Percentiles rank a stretch among this genome's conserved stretches.
Conservation (phyloP, 1,140 invertebrate species). For the Conus betulinus region DNA sequence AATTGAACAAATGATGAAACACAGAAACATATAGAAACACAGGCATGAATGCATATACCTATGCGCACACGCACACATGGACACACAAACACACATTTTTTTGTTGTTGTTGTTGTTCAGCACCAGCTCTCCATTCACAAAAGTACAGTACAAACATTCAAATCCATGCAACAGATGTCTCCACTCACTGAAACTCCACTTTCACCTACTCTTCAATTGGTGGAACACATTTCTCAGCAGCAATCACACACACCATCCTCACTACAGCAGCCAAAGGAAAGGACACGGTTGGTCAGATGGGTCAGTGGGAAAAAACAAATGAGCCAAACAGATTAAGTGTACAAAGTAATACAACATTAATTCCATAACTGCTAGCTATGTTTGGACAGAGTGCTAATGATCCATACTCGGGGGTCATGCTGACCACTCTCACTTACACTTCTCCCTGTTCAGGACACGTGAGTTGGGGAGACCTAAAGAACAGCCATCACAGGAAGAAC, state of each 20-base stretch:
- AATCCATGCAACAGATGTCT: too few species aligned
- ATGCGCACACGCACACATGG: too few species aligned
- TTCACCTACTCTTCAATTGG: too few species aligned
- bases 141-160: too few species aligned
- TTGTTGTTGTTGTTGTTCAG: too few species aligned
- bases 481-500: neutral
- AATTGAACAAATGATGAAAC: too few species aligned
- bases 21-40: too few species aligned
- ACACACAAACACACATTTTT: too few species aligned
- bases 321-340: neutral
- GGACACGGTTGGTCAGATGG: neutral
- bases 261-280: neutral
- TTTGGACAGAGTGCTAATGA: neutral
- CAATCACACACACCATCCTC: neutral
- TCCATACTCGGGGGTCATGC: slow-evolving; percentile 8
- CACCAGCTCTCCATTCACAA: too few species aligned
- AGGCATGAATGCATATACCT: too few species aligned
- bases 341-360: neutral
- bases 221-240: neutral
- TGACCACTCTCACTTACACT: slow-evolving; percentile 30
- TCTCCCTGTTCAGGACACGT: slow-evolving; percentile 32
- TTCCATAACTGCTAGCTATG: neutral
- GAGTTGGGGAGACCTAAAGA: slow-evolving; percentile 33
- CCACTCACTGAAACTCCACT: too few species aligned
- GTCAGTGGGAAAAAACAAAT: neutral